Evolutionary conservation across 2,888 invertebrate species (phyloP).

Genomic region (Gryllus longicercus): DNA sequence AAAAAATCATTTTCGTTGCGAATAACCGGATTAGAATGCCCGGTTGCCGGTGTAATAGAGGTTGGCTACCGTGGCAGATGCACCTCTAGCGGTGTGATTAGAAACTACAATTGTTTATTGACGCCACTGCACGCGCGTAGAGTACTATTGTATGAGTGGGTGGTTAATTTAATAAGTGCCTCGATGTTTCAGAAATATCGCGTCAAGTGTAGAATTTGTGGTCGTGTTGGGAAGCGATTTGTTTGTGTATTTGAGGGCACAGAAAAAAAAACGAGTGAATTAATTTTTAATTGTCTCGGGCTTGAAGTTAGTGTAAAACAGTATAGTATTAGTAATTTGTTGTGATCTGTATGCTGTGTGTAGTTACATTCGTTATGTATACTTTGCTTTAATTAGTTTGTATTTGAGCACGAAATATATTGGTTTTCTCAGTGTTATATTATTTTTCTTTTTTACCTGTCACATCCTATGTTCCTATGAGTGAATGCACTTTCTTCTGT

Average conservation of each 20-base stretch:
- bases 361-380: not conserved
- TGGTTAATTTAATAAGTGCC: too few species aligned
- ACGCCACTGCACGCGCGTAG: too few species aligned
- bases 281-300: constrained; percentile 26
- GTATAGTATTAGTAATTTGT: not conserved
- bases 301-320: constrained; percentile 18
- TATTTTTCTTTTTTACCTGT: not conserved
- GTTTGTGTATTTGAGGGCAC: constrained; percentile 18
- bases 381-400: not conserved
- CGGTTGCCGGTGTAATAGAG: too few species aligned
- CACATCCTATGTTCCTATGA: not conserved
- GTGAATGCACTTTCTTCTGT: not conserved
- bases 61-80: too few species aligned
- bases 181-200: not conserved
- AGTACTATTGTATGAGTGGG: too few species aligned
- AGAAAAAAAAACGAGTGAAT: constrained; percentile 18
- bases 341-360: not conserved
- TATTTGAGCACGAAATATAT: not conserved
- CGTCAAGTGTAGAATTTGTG: constrained; percentile 26
- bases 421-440: not conserved
- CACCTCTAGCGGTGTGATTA: too few species aligned
- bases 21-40: too few species aligned
- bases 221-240: constrained; percentile 23
- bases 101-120: too few species aligned
- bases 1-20: too few species aligned